phyloP scores from a whole-genome alignment of 2,113 vertebrate genomes.

The Elaphurus davidianus region DNA sequence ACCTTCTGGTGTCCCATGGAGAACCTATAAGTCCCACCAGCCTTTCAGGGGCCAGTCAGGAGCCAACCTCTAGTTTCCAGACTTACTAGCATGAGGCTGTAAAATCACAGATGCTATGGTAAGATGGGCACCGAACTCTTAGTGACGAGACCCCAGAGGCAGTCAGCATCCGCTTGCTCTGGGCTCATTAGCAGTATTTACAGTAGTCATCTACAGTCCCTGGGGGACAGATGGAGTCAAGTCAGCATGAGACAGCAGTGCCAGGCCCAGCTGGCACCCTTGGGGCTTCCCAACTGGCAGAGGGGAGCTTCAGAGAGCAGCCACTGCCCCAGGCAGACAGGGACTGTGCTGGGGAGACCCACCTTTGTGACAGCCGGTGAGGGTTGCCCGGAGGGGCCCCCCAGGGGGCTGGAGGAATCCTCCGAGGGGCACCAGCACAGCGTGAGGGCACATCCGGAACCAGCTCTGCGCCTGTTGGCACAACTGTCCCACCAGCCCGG shows the following conservation, averaged over 20 bases:
- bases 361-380: constrained; percentile 83
- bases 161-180: neutral
- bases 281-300: neutral
- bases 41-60: neutral
- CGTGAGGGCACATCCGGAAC: constrained; percentile 78
- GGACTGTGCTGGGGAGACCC: neutral
- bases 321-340: rapidly evolving
- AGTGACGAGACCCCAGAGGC: neutral
- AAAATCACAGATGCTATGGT: neutral
- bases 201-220: neutral
- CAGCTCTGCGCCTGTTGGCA: constrained; percentile 84
- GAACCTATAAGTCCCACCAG: neutral
- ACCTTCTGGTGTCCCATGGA: neutral
- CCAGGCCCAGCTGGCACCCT: neutral
- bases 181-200: neutral
- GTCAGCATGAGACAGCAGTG: neutral
- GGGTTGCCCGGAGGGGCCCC: constrained; percentile 76
- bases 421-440: constrained; percentile 80
- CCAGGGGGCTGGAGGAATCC: constrained; percentile 86
- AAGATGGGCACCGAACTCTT: neutral
- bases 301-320: neutral
- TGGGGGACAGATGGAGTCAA: neutral
- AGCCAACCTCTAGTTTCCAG: too few species aligned
- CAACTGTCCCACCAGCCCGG: constrained; percentile 79
- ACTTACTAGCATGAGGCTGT: neutral